Conservation (phyloP, 2,113 vertebrate species). For the Platichthys stellatus region DNA sequence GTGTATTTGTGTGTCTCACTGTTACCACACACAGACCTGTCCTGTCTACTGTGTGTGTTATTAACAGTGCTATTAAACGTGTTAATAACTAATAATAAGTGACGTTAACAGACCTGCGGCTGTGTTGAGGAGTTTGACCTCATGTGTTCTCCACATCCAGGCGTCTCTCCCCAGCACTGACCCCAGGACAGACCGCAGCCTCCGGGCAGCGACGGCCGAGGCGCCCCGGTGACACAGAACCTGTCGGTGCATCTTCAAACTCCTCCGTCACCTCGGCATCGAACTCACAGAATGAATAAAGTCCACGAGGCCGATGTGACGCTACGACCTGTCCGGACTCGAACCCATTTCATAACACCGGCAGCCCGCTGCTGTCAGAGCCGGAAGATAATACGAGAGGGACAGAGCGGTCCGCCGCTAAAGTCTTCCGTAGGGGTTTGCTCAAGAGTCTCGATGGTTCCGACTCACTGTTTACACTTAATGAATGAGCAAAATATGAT, state of each 20-base stretch:
- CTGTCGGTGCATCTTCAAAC: slow-evolving; percentile 70
- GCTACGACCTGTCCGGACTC: slow-evolving; percentile 6
- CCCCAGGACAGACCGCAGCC: slow-evolving; percentile 77
- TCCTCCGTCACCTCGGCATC: not conserved
- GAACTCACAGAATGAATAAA: not conserved
- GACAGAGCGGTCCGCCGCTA: slow-evolving; percentile 57
- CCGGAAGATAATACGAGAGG: slow-evolving; percentile 67
- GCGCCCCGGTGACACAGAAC: slow-evolving; percentile 68
- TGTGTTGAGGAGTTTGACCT: slow-evolving; percentile 82
- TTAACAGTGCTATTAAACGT: too few species aligned
- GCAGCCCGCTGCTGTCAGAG: slow-evolving; percentile 4
- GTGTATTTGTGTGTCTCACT: not conserved
- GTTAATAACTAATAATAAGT: not conserved
- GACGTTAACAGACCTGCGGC: slow-evolving; percentile 68
- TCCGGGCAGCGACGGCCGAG: slow-evolving; percentile 73
- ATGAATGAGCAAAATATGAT: too few species aligned
- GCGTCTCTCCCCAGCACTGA: slow-evolving; percentile 73
- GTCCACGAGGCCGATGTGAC: not conserved
- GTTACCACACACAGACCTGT: not conserved
- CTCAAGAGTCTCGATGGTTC: slow-evolving; percentile 3
- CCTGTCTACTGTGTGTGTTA: not conserved
- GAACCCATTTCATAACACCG: slow-evolving; percentile 40
- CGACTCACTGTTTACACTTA: not conserved
- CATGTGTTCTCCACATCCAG: slow-evolving; percentile 74
- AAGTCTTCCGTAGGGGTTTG: slow-evolving; percentile 60